phyloP scores from a whole-genome alignment of 2,113 vertebrate genomes.

The Eira barbara region DNA sequence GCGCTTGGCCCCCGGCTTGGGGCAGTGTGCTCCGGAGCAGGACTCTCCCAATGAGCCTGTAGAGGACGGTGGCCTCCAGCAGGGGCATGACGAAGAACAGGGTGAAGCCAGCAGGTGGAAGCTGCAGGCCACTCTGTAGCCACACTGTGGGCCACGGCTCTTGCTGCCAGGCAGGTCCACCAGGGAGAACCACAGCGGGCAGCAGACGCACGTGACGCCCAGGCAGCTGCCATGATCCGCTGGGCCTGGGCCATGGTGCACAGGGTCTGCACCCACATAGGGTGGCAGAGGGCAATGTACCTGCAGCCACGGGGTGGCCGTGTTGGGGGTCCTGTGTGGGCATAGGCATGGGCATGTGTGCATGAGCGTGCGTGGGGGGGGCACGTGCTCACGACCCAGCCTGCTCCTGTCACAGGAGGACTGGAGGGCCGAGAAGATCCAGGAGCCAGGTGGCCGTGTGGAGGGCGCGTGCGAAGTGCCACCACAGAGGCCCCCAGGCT shows the following conservation, averaged over 20 bases:
- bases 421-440: neutral
- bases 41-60: slow-evolving; percentile 84
- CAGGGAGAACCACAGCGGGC: slow-evolving; percentile 89
- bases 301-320: slow-evolving; percentile 54
- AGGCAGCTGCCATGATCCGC: slow-evolving; percentile 82
- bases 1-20: slow-evolving; percentile 19
- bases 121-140: slow-evolving; percentile 86
- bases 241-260: slow-evolving; percentile 87
- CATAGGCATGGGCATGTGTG: no score
- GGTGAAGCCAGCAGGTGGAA: slow-evolving; percentile 89
- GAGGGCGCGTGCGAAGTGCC: neutral
- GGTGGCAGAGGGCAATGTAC: slow-evolving; percentile 88
- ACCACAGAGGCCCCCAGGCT: neutral
- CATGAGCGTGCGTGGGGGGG: neutral
- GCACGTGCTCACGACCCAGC: neutral
- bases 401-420: neutral
- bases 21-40: slow-evolving; percentile 82
- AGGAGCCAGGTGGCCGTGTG: fast-evolving
- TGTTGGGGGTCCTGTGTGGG: neutral
- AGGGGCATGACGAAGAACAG: slow-evolving; percentile 86
- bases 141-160: slow-evolving; percentile 62
- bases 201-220: slow-evolving; percentile 86
- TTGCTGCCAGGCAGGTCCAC: slow-evolving; percentile 80
- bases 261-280: slow-evolving; percentile 84
- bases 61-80: slow-evolving; percentile 85